Evolutionary conservation across 2,888 invertebrate genomes (phyloP), one percentile per base, ranked within the genome.

Genomic region (Troilus luridus): DNA sequence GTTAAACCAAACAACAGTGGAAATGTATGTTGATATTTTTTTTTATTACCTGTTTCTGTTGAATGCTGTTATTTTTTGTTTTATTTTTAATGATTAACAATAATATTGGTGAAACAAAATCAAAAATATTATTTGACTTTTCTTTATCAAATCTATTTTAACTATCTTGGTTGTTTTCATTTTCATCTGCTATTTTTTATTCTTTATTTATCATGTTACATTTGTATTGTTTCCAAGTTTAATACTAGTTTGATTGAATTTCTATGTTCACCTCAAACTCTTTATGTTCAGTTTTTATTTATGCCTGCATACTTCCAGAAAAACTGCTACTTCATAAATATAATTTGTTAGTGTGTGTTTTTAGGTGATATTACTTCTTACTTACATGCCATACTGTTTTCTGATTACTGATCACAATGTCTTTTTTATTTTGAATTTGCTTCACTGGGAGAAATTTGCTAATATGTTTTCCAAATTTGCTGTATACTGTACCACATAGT

Each of bases 1-100:
- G 12, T 92, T 11, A 92, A 92, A 77, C 92, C 92, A 24, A 81
- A 91, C 85, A 92, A 91, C 91, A 62, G 89, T 91, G 92, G 91
- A 72, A 92, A 92, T 85, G 92, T 92, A 77, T 67, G 92, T 91
- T 27, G 27, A 88, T n/a, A 24, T 54, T 67, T 77, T 77, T 72
- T 72, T 77, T 77, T 77, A 41, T 12, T 77, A 27, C 24, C 72
- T 72, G 72, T 77, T 8, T 67, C 24, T 41, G 8, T 77, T 77
- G 72, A 77, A 77, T 77, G 41, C 14, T 17, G 41, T 77, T 0
- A 27, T 27, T 77, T 41, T 9, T 77, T 41, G 1, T 77, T 72
- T 24, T 27, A 9, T 11, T 77, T 41, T 8, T 14, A n/a, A 5
- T 17, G 17, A 24, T 41, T 14, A 41, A 41, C 41, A 41, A 24